phyloP scores from a whole-genome alignment of 2,888 invertebrate species.

The Andrena bucephala region DNA sequence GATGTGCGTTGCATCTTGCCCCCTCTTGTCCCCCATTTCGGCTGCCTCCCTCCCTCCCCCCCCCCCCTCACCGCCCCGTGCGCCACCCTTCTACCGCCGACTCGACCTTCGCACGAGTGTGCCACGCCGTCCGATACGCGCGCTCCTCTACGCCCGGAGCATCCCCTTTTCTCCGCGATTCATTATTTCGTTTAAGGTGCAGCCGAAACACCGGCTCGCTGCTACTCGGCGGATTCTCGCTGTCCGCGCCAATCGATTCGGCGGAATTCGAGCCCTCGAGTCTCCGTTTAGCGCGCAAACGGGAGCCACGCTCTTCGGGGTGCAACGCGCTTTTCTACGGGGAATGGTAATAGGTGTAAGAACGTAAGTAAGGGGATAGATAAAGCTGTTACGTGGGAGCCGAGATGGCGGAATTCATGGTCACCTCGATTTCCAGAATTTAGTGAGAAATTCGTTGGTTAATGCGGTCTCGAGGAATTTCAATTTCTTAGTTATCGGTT shows the following conservation, averaged over 20 bases:
- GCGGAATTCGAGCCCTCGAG: background rate
- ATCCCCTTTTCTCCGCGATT: constrained; percentile 34
- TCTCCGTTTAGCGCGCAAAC: background rate
- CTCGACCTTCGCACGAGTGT: constrained; percentile 65
- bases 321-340: too few species aligned
- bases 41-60: constrained; percentile 66
- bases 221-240: background rate
- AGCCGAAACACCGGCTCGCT: constrained; percentile 5
- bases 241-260: background rate
- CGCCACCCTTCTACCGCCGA: constrained; percentile 72
- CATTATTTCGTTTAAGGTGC: constrained; percentile 18
- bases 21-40: constrained; percentile 77
- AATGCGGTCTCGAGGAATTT: too few species aligned
- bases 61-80: constrained; percentile 57
- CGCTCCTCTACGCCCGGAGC: constrained; percentile 29
- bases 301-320: too few species aligned
- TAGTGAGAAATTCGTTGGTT: too few species aligned
- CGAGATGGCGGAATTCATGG: too few species aligned
- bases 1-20: constrained; percentile 84
- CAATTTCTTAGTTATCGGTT: too few species aligned
- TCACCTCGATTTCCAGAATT: too few species aligned
- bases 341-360: too few species aligned
- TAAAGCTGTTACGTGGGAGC: too few species aligned
- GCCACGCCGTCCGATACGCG: constrained; percentile 38
- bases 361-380: too few species aligned